A percentile compares a stretch with the other conserved stretches of the same genome.
Evolutionary conservation across 1,140 invertebrate genomes (phyloP).

Genomic region (Scaptomyza graminum): DNA sequence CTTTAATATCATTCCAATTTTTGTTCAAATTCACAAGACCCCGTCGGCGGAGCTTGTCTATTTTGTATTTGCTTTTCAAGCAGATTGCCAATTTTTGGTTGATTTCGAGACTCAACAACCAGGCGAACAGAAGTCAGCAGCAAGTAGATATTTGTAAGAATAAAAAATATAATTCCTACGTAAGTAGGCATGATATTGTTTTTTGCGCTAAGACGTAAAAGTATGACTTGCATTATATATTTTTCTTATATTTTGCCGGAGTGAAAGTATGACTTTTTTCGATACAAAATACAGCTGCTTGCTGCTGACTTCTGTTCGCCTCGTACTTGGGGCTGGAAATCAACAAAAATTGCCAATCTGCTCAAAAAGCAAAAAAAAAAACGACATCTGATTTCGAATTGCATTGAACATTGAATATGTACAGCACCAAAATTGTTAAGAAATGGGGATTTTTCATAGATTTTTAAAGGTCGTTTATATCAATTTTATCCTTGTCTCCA

Average conservation of each 20-base stretch:
- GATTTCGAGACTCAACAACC: neutral
- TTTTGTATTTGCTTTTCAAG: neutral
- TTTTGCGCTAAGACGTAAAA: too few species aligned
- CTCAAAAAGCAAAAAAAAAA: neutral
- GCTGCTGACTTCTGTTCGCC: neutral
- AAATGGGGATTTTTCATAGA: neutral
- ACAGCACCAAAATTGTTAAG: neutral
- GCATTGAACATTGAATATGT: too few species aligned
- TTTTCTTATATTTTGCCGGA: too few species aligned
- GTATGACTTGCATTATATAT: too few species aligned
- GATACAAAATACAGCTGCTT: neutral
- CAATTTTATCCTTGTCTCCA: neutral
- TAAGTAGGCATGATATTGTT: too few species aligned
- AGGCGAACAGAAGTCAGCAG: neutral
- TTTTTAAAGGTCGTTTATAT: neutral
- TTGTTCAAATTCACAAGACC: too few species aligned
- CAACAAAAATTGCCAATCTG: neutral
- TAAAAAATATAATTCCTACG: neutral
- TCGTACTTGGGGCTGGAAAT: neutral
- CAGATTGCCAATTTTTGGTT: neutral
- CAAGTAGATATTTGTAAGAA: neutral
- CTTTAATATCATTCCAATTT: too few species aligned
- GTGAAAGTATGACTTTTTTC: too few species aligned
- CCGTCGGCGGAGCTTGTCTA: neutral
- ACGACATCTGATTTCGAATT: too few species aligned